Conservation (phyloP, 2,113 vertebrate genomes). For the Colinus virginianus region DNA sequence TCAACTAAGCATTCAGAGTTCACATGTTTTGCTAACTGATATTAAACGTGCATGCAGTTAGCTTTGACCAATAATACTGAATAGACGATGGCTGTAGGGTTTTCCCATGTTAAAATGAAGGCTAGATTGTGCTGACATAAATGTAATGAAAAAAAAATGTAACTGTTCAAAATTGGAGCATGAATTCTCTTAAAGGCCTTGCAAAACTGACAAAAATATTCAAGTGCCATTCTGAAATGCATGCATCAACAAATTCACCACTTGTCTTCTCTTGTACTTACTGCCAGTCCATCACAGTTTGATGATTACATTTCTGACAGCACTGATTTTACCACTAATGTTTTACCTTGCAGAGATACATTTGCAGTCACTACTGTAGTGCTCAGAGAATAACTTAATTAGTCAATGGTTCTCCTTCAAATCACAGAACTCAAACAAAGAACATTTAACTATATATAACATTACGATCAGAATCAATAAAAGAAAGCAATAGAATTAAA, state of each 20-base stretch:
- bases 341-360: background rate
- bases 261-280: background rate
- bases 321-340: background rate
- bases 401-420: background rate
- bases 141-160: rapidly evolving
- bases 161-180: background rate
- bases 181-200: background rate
- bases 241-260: background rate
- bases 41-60: background rate
- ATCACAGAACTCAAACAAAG: background rate
- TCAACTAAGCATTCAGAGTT: background rate
- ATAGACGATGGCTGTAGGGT: background rate
- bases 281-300: background rate
- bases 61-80: background rate
- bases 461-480: background rate
- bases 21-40: background rate
- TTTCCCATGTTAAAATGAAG: background rate
- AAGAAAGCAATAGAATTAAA: background rate
- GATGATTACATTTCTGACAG: background rate
- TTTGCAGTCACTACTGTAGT: background rate
- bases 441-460: background rate
- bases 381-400: background rate
- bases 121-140: background rate
- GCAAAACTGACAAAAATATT: background rate
- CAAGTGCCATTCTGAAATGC: background rate